Evolutionary conservation across 2,113 vertebrate species (phyloP).

Genomic region (Sminthopsis crassicaudata): DNA sequence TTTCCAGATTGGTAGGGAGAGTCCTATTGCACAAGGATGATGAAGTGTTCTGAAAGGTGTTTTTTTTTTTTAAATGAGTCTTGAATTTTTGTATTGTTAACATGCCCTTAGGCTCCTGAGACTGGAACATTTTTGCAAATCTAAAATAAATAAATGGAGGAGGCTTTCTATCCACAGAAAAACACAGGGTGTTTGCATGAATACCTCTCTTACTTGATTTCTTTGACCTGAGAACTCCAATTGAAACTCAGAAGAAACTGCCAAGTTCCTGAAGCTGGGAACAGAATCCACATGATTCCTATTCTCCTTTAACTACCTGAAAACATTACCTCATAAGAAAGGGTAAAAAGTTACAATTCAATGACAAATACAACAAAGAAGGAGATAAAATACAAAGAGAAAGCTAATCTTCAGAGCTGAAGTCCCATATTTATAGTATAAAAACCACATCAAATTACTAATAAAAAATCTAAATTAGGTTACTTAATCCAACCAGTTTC

Average conservation of each 20-base stretch:
- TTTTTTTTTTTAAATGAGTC: constrained; percentile 41
- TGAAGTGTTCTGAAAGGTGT: constrained; percentile 29
- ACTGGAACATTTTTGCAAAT: constrained; percentile 73
- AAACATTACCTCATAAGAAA: constrained; percentile 53
- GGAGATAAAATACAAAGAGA: constrained; percentile 17
- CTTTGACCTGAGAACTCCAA: constrained; percentile 73
- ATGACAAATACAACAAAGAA: constrained; percentile 38
- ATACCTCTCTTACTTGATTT: constrained; percentile 72
- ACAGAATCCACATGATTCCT: constrained; percentile 53
- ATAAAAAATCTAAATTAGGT: constrained; percentile 15
- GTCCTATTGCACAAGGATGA: constrained; percentile 8
- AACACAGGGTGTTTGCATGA: constrained; percentile 65
- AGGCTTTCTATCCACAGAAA: constrained; percentile 68
- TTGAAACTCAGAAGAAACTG: constrained; percentile 69
- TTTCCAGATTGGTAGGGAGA: background rate
- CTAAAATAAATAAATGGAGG: constrained; percentile 78
- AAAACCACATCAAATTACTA: constrained; percentile 19
- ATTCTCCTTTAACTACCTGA: constrained; percentile 60
- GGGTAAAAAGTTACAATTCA: constrained; percentile 53
- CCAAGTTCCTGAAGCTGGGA: constrained; percentile 72
- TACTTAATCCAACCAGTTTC: background rate
- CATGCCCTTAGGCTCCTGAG: constrained; percentile 42
- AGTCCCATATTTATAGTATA: background rate
- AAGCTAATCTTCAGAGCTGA: constrained; percentile 25
- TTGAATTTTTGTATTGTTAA: constrained; percentile 59